Percentiles rank a stretch among this genome's conserved stretches.
phyloP scores from a whole-genome alignment of 2,113 vertebrate genomes.

The Microtus pennsylvanicus region DNA sequence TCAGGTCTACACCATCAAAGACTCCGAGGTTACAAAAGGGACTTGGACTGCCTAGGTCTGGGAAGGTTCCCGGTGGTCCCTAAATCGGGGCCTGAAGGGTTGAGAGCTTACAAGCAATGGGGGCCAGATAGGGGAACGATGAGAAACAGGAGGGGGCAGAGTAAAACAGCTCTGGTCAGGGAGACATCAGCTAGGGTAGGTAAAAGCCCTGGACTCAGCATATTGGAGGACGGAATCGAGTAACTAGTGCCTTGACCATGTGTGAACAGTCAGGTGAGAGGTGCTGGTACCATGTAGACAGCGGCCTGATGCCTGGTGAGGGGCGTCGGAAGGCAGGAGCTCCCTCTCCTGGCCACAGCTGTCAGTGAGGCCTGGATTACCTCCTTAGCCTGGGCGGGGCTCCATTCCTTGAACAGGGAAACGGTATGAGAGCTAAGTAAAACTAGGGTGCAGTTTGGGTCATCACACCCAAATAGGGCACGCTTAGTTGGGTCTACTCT shows the following conservation, averaged over 20 bases:
- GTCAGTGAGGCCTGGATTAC: background rate
- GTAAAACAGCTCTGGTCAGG: background rate
- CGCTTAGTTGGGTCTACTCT: too few relatives aligned
- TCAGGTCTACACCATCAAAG: background rate
- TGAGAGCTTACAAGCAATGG: background rate
- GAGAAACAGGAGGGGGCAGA: fast-evolving
- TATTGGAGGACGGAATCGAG: fast-evolving
- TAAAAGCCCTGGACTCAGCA: fast-evolving
- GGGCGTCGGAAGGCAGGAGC: fast-evolving
- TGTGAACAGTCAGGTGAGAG: background rate
- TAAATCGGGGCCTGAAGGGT: background rate
- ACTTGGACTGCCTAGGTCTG: background rate
- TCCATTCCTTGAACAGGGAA: background rate
- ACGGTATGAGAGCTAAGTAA: background rate
- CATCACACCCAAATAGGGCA: background rate
- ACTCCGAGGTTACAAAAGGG: background rate
- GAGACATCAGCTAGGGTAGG: background rate
- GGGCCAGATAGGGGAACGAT: too few relatives aligned
- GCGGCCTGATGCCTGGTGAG: background rate
- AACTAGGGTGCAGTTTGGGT: background rate
- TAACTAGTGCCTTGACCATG: background rate
- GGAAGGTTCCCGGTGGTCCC: background rate
- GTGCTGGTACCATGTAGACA: too few relatives aligned
- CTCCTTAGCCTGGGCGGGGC: fast-evolving
- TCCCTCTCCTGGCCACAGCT: conserved; percentile 30